Percentiles rank a stretch among this genome's conserved stretches.
phyloP scores from a whole-genome alignment of 2,113 vertebrate genomes.

The Amphiprion percula region DNA sequence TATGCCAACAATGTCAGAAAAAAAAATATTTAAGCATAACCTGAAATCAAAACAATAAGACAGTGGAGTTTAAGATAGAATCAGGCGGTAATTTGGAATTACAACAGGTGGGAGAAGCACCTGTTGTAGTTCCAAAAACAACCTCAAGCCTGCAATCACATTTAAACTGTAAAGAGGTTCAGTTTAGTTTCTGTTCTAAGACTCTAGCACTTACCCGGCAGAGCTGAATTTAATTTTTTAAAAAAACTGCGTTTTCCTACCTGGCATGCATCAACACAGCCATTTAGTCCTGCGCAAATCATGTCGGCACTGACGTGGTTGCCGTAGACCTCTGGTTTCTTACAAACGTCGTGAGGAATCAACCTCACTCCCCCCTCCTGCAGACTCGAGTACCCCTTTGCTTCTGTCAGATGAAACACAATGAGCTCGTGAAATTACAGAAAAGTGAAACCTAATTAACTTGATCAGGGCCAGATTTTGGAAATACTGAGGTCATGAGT shows the following conservation, averaged over 20 bases:
- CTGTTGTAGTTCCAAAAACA: no score
- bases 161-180: no score
- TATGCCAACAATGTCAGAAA: not conserved
- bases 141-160: no score
- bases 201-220: no score
- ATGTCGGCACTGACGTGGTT: constrained; percentile 90
- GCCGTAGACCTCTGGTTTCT: constrained; percentile 89
- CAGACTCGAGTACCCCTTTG: constrained; percentile 84
- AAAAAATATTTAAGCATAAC: no score
- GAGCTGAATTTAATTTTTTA: not conserved
- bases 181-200: no score
- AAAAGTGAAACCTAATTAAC: no score
- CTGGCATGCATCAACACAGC: constrained; percentile 92
- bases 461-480: no score
- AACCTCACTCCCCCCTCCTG: constrained; percentile 88
- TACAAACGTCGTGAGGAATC: constrained; percentile 86
- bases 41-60: not conserved
- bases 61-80: not conserved
- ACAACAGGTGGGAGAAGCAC: no score
- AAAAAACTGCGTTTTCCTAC: constrained; percentile 73
- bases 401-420: constrained; percentile 77
- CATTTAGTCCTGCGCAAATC: constrained; percentile 92
- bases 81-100: no score
- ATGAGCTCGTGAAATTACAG: no score
- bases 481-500: no score